Evolutionary conservation across 2,113 vertebrate species (phyloP).

Genomic region (Myotis lucifugus): DNA sequence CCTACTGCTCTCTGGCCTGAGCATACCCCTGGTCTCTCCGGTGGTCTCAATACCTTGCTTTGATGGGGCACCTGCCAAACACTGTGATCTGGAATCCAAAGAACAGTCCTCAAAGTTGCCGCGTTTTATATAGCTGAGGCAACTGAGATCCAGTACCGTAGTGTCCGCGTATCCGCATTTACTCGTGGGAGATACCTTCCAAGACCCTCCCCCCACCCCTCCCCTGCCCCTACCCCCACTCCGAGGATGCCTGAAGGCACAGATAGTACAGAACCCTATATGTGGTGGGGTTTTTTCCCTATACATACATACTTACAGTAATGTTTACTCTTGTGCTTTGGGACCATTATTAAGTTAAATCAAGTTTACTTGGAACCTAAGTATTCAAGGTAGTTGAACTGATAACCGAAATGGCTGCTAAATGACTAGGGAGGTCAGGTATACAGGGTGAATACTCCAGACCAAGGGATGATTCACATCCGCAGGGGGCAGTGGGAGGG

Average conservation of each 20-base stretch:
- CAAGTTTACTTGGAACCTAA: neutral
- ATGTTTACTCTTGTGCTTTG: neutral
- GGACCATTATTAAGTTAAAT: neutral
- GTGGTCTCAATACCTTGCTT: neutral
- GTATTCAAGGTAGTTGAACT: neutral
- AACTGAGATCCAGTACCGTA: neutral
- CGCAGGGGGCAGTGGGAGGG: neutral
- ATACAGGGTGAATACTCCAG: neutral
- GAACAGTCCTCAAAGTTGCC: neutral
- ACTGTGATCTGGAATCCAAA: neutral
- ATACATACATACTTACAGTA: neutral
- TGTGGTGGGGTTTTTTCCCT: neutral
- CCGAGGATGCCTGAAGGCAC: neutral
- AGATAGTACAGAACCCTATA: neutral
- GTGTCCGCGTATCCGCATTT: neutral
- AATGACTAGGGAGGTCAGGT: neutral
- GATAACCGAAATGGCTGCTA: neutral
- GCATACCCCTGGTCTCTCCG: neutral
- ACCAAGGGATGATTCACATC: neutral
- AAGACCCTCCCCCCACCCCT: too few species aligned
- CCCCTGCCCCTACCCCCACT: too few species aligned
- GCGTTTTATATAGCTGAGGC: neutral
- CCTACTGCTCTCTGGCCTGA: neutral
- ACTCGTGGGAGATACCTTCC: neutral
- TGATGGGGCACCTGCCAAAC: too few species aligned